These are phyloP conservation scores for Caiman crocodilus DNA, from an alignment of 2,797 vertebrate genomes.

Conservation along the genomic window DNA sequence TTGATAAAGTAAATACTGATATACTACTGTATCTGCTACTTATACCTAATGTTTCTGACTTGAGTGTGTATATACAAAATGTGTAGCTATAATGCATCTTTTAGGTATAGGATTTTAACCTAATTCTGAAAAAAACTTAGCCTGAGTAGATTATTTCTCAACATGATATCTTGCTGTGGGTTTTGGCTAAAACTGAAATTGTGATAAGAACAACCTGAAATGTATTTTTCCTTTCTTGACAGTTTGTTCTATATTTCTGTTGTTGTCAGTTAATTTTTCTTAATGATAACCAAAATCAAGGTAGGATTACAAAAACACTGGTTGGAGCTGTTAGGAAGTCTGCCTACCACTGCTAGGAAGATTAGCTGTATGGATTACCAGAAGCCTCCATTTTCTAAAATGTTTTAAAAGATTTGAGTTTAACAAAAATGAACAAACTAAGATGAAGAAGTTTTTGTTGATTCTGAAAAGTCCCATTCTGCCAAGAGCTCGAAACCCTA, in stretches of 20 bases:
- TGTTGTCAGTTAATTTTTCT: background rate
- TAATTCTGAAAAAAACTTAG: background rate
- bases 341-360: background rate
- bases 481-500: background rate
- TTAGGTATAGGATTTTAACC: background rate
- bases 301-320: background rate
- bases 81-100: background rate
- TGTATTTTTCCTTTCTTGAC: background rate
- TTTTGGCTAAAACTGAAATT: background rate
- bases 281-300: background rate
- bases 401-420: background rate
- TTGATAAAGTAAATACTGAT: background rate
- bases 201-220: background rate
- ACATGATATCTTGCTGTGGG: background rate
- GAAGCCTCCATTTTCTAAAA: background rate
- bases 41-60: background rate
- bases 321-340: background rate
- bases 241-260: background rate
- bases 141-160: background rate
- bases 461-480: rapidly evolving
- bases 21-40: background rate
- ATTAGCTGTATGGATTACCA: background rate
- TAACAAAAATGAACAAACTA: background rate
- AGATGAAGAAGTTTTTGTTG: background rate
- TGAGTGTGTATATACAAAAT: background rate